Base-by-base conservation (phyloP, 1,140 invertebrate genomes). In the Apocrypta bakeri region DNA sequence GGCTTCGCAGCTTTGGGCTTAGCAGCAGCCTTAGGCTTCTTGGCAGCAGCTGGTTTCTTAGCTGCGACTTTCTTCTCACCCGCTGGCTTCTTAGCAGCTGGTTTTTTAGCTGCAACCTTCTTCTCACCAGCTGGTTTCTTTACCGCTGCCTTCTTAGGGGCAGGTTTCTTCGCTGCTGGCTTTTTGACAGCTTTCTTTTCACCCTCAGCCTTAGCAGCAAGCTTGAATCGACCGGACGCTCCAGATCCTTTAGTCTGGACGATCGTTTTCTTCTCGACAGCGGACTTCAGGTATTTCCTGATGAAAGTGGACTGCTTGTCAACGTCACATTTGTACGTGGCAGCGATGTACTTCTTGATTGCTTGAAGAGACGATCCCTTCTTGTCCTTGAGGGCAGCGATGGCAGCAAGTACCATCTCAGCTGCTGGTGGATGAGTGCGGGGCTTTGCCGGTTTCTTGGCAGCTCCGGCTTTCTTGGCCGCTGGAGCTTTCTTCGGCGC, bases 321-420 rank as follows among this genome's bases (percentile, higher is more conserved):
- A 40, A 92, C 91, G 88, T 94, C 94, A 27, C 94, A 89, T 74
- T 93, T 94, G 90, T 94, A 94, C 78, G 92, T 92, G 17, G 92
- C 90, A 66, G 91, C 87, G 69, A 94, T 93, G 88, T 94, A 94
- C 87, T 95, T 95, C 88, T 94, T 94, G 87, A 95, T 94, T 21
- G 94, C 94, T 84, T 93, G 91, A 31, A 94, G 89, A 1, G 94
- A 94, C 7, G 93, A 94, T 12, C 94, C 94, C 83, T 92, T 92
- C 69, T 93, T 91, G 83, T 94, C 94, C 83, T 94, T 94, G 79
- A 95, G 87, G 64, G 88, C 90, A 74, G 90, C 92, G 86, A 95
- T 95, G 37, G 94, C 94, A 76, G 90, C 91, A 83, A 89, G 93
- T 2, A 95, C 92, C 93, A 93, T 93, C 85, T 92, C 92, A 31